These are phyloP conservation scores for Chrysocyon brachyurus DNA, from an alignment of 2,797 vertebrate genomes.

Conservation along the genomic window DNA sequence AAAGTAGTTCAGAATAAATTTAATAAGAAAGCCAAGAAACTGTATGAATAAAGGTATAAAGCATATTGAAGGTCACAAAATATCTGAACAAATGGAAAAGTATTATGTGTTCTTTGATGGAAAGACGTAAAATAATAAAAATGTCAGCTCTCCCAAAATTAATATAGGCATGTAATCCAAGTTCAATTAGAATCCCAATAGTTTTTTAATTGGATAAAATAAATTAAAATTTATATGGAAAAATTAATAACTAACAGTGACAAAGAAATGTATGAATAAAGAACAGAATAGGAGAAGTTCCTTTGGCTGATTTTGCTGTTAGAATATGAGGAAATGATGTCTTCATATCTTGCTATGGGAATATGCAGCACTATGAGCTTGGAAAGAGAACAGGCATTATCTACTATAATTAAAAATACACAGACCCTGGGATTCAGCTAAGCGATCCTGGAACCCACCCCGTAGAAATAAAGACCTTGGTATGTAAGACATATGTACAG, in stretches of 20 bases:
- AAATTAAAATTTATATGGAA: background rate
- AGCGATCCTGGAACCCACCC: too few species aligned
- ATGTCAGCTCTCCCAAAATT: background rate
- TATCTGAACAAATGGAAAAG: background rate
- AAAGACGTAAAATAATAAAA: slow-evolving; percentile 48
- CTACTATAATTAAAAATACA: background rate
- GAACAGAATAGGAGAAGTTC: background rate
- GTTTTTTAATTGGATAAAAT: background rate
- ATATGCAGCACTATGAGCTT: background rate
- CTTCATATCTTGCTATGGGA: background rate
- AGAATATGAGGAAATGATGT: background rate
- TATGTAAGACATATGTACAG: background rate
- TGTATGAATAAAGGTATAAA: background rate
- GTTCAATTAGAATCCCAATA: background rate
- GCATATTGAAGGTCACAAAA: background rate
- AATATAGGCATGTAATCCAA: background rate
- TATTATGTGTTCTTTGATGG: background rate
- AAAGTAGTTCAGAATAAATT: background rate
- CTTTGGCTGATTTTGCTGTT: background rate
- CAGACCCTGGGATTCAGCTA: too few species aligned
- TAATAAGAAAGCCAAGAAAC: background rate
- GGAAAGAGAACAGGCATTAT: background rate
- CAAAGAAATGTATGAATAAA: background rate
- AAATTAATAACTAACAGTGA: background rate
- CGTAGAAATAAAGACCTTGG: background rate